phyloP scores from a whole-genome alignment of 1,140 invertebrate species.

The Campoletis sonorensis region DNA sequence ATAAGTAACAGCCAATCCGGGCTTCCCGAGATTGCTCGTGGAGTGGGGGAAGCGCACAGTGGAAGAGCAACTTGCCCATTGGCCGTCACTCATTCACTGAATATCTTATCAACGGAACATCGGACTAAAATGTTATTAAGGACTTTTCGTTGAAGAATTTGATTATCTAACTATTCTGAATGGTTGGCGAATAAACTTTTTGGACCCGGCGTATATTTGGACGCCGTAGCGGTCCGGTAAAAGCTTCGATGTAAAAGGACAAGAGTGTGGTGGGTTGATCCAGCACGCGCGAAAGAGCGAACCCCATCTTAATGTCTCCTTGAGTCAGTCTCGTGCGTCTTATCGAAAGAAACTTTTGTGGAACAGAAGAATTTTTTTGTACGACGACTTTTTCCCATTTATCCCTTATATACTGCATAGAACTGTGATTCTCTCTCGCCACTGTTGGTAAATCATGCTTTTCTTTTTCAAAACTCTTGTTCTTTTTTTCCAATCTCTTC shows the following conservation, averaged over 20 bases:
- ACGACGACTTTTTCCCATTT: slow-evolving; percentile 10
- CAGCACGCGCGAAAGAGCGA: slow-evolving; percentile 7
- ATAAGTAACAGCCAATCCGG: no score
- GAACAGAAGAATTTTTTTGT: neutral
- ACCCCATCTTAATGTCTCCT: slow-evolving; percentile 12
- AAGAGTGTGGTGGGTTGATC: neutral
- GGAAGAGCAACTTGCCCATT: no score
- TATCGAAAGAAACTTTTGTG: neutral
- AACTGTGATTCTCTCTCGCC: neutral
- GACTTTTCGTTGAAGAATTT: no score
- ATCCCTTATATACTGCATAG: neutral
- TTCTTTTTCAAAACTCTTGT: neutral
- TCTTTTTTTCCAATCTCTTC: neutral
- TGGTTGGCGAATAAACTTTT: no score
- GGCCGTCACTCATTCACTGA: no score
- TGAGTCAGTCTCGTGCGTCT: slow-evolving; percentile 6
- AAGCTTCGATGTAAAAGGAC: neutral
- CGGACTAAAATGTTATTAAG: no score
- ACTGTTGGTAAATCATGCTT: slow-evolving; percentile 8
- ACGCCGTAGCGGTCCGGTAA: neutral
- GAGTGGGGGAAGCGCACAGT: no score
- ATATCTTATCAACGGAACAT: no score
- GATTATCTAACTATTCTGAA: no score
- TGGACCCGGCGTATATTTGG: neutral
- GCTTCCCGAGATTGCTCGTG: no score